Base-by-base conservation (phyloP, 2,888 invertebrate genomes). In the Metalampra italica region DNA sequence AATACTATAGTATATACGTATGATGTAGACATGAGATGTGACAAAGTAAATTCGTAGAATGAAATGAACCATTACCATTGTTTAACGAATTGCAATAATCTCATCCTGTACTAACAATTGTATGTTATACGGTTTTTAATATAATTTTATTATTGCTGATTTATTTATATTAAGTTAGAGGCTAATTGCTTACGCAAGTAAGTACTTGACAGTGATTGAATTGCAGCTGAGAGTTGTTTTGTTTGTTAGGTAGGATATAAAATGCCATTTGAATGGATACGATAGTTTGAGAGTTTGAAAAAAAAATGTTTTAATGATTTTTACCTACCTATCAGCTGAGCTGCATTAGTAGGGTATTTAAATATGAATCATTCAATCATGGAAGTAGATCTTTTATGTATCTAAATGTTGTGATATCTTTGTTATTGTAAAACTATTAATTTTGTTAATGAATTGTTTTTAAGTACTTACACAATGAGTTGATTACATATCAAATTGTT, bases 401-500 rank as follows among this genome's bases (percentile, higher is more conserved):
- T 60, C 53, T 66, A 62, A 70, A 67, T 71, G 68, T 76, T 75
- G 73, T 76, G 74, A 75, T 76, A 75, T 68, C 60, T 68, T 60
- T 62, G 57, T 52, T 51, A 54, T n/a, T n/a, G 53, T 60, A 44
- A 51, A 51, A 52, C 37, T 57, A 60, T 59, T 56, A 52, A 58
- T 56, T 53, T 59, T 52, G 49, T 55, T 55, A 30, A 32, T 14
- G 34, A 14, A 42, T 38, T 45, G 36, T 36, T 34, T 46, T 49
- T 52, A 39, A 15, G 41, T 53, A 47, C 46, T 13, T 12, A 9
- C 14, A n/a, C n/a, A n/a, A 15, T 40, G 7, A 59, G 50, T 59
- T 59, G 57, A 60, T 57, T 50, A 64, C 56, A 64, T 65, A 69
- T 69, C 66, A 68, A 71, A 72, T 76, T 77, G 76, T 78, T 61